phyloP scores from a whole-genome alignment of 2,888 invertebrate genomes.

The Tridacna gigas region DNA sequence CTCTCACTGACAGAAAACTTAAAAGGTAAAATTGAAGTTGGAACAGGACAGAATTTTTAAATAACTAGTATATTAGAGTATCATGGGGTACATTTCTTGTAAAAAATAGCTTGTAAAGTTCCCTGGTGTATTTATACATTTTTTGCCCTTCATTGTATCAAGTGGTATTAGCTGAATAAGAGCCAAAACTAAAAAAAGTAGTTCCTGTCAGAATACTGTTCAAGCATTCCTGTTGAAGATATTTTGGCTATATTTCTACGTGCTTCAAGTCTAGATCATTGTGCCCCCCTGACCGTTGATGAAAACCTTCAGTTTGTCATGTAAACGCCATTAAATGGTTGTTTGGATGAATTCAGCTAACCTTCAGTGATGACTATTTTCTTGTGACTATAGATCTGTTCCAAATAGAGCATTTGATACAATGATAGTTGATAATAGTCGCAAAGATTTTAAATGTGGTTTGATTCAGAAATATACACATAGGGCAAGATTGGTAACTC shows the following conservation, averaged over 20 bases:
- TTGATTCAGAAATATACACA: too few species aligned
- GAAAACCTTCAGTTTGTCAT: background rate
- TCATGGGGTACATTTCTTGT: background rate
- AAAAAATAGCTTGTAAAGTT: constrained; percentile 1
- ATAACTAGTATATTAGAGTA: too few species aligned
- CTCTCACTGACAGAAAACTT: too few species aligned
- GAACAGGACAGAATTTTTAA: too few species aligned
- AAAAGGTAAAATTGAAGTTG: too few species aligned
- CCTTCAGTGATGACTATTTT: too few species aligned
- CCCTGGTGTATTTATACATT: constrained; percentile 9
- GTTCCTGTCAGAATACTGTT: constrained; percentile 26
- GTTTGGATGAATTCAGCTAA: too few species aligned
- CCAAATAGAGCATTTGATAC: too few species aligned
- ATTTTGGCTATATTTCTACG: constrained; percentile 44
- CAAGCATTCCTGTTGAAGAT: constrained; percentile 54
- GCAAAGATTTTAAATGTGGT: too few species aligned
- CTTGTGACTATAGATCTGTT: too few species aligned
- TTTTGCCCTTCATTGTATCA: constrained; percentile 4
- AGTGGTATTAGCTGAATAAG: constrained; percentile 10
- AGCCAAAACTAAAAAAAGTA: constrained; percentile 15
- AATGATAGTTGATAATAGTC: too few species aligned
- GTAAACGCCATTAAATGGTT: constrained; percentile 5
- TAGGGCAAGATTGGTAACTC: too few species aligned
- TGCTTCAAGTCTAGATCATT: constrained; percentile 24
- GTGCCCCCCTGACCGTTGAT: background rate